Evolutionary conservation across 2,888 invertebrate genomes (phyloP).

Genomic region (Drosophila silvestris): DNA sequence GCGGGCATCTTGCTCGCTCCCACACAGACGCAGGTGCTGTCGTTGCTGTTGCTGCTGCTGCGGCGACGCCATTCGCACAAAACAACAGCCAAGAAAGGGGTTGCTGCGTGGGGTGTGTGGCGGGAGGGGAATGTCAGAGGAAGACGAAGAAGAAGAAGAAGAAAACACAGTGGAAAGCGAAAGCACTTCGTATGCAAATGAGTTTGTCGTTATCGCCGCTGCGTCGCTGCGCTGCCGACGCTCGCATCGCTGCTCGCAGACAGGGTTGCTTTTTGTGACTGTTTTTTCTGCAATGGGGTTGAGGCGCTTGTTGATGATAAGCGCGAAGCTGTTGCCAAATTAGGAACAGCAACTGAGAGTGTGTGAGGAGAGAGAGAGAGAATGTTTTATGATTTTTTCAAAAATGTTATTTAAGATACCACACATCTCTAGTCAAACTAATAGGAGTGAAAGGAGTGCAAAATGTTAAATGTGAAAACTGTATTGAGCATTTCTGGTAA

Average conservation of each 20-base stretch:
- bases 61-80: conserved; percentile 69
- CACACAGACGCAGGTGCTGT: conserved; percentile 62
- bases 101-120: not conserved
- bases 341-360: conserved; percentile 31
- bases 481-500: conserved; percentile 50
- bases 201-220: conserved; percentile 74
- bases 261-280: conserved; percentile 65
- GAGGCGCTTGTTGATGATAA: conserved; percentile 60
- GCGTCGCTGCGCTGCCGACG: conserved; percentile 25
- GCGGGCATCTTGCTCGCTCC: conserved; percentile 32
- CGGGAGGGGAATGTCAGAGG: not conserved
- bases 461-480: conserved; percentile 60
- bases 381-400: not conserved
- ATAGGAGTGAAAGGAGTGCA: conserved; percentile 36
- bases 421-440: not conserved
- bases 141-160: not conserved
- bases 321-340: conserved; percentile 59
- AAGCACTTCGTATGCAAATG: conserved; percentile 80
- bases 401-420: not conserved
- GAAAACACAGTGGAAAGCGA: conserved; percentile 64
- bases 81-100: conserved; percentile 39
- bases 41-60: conserved; percentile 41
- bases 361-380: not conserved
- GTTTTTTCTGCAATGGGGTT: conserved; percentile 33
- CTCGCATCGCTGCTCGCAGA: conserved; percentile 44